Conservation (phyloP, 2,888 invertebrate genomes). For the Romanomermis culicivorax region DNA sequence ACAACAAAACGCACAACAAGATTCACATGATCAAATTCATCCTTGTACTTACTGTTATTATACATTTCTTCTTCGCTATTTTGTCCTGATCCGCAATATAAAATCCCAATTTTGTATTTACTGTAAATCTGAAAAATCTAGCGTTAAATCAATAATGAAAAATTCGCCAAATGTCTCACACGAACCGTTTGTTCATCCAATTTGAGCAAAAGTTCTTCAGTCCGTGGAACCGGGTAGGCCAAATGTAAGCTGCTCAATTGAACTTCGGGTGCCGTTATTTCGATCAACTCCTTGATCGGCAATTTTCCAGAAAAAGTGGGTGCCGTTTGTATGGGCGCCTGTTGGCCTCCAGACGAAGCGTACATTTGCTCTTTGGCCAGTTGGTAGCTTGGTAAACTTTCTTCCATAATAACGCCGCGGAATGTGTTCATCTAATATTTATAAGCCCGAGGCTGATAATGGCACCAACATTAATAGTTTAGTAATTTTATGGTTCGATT, state of each 20-base stretch:
- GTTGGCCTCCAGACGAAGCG: not conserved
- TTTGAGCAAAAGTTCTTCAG: conserved; percentile 63
- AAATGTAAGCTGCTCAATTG: conserved; percentile 40
- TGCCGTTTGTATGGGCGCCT: not conserved
- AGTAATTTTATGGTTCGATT: too few relatives aligned
- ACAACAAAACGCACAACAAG: too few relatives aligned
- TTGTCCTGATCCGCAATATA: conserved; percentile 76
- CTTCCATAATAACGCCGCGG: conserved; percentile 68
- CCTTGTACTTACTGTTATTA: conserved; percentile 48
- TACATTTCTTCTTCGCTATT: conserved; percentile 92
- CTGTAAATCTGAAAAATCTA: conserved; percentile 36
- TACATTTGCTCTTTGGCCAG: not conserved
- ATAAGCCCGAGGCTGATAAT: too few relatives aligned
- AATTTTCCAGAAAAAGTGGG: conserved; percentile 16
- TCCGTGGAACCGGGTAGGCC: conserved; percentile 45
- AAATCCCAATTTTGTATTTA: conserved; percentile 69
- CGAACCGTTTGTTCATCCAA: conserved; percentile 63
- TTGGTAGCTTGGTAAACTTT: conserved; percentile 44
- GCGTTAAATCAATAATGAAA: not conserved
- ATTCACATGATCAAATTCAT: too few relatives aligned
- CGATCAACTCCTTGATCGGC: conserved; percentile 55
- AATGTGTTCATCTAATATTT: conserved; percentile 41
- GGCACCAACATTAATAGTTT: too few relatives aligned
- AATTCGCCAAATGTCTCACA: not conserved
- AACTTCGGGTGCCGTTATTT: conserved; percentile 71